These are phyloP conservation scores for Rhagium mordax DNA, from an alignment of 2,888 invertebrate species.

Conservation along the genomic window DNA sequence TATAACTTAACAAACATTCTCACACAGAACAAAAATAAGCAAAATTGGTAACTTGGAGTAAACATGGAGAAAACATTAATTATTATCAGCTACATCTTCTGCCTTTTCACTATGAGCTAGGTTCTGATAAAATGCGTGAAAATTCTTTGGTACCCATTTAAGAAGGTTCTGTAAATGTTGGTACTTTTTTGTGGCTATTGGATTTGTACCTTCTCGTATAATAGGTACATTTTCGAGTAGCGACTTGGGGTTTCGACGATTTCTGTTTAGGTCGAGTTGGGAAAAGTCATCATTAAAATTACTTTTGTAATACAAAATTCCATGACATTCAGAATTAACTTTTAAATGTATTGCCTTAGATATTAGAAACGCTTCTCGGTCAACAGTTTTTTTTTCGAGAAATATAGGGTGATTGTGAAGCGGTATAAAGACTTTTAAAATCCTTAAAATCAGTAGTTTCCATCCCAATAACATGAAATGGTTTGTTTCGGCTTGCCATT, in stretches of 20 bases:
- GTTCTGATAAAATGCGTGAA: slow-evolving; percentile 38
- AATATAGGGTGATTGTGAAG: slow-evolving; percentile 13
- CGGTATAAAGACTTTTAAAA: slow-evolving; percentile 32
- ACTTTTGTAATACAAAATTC: no score
- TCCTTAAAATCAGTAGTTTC: slow-evolving; percentile 36
- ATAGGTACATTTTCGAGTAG: slow-evolving; percentile 19
- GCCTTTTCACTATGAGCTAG: slow-evolving; percentile 17
- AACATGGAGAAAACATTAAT: no score
- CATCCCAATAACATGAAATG: slow-evolving; percentile 38
- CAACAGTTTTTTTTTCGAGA: slow-evolving; percentile 23
- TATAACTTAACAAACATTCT: no score
- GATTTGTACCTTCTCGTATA: slow-evolving; percentile 29
- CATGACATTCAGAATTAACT: slow-evolving; percentile 23
- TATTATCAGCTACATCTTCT: slow-evolving; percentile 4
- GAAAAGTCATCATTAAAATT: slow-evolving; percentile 25
- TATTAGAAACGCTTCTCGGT: slow-evolving; percentile 36
- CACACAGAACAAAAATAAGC: no score
- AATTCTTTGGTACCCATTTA: slow-evolving; percentile 32
- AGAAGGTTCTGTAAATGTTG: slow-evolving; percentile 33
- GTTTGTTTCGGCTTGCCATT: slow-evolving; percentile 10
- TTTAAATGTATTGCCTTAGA: slow-evolving; percentile 37
- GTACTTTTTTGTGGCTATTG: slow-evolving; percentile 30
- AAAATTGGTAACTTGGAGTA: no score
- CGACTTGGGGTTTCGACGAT: neutral
- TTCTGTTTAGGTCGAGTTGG: slow-evolving; percentile 17